Percentiles rank a stretch among this genome's conserved stretches.
Evolutionary conservation across 2,113 vertebrate genomes (phyloP).

Genomic region (Tupaia chinensis): DNA sequence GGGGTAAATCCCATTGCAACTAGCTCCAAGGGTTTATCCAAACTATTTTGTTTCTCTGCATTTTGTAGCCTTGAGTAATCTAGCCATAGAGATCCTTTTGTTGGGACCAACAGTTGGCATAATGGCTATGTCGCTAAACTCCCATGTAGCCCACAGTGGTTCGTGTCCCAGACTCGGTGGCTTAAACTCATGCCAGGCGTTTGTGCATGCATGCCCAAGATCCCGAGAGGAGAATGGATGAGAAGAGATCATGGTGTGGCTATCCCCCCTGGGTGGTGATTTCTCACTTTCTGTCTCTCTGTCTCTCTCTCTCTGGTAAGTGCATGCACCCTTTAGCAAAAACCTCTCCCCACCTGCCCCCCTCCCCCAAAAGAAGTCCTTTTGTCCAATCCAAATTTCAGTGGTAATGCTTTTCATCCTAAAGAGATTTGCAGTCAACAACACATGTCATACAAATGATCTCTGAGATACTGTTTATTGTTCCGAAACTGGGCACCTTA

Average conservation of each 20-base stretch:
- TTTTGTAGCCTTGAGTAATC: conserved; percentile 40
- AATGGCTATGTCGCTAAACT: no score
- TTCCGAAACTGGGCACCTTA: not conserved
- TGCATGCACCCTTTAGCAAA: no score
- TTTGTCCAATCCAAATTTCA: conserved; percentile 48
- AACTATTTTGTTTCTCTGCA: conserved; percentile 58
- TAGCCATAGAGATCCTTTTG: conserved; percentile 20
- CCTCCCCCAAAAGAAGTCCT: not conserved
- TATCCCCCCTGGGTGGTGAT: no score
- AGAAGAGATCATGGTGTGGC: no score
- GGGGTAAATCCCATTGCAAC: not conserved
- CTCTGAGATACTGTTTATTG: not conserved
- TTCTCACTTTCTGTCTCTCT: no score
- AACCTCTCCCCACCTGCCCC: no score
- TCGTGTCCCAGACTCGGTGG: no score
- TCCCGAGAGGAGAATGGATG: no score
- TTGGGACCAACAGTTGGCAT: not conserved
- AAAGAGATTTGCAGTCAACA: conserved; percentile 55
- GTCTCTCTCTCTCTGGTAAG: no score
- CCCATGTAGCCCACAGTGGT: no score
- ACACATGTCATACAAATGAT: conserved; percentile 1
- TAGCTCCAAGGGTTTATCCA: conserved; percentile 12
- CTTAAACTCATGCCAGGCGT: no score
- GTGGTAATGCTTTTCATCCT: conserved; percentile 47
- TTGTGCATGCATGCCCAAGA: no score